These are phyloP conservation scores for Discoglossus pictus DNA, from an alignment of 2,797 vertebrate species.

Conservation along the genomic window DNA sequence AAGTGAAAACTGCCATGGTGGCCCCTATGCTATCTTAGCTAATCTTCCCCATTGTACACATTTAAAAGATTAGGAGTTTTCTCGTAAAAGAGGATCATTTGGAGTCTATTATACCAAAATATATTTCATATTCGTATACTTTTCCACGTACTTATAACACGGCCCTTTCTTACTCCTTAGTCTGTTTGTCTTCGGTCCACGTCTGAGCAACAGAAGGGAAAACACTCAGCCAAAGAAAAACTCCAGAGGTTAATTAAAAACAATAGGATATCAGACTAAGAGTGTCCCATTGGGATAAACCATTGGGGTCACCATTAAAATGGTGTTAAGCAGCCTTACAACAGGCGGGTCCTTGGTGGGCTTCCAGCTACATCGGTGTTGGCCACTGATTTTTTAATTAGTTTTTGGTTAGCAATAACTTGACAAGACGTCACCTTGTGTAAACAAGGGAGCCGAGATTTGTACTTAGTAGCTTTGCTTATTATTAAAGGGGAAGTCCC, in stretches of 20 bases:
- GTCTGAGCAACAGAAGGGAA: too few species aligned
- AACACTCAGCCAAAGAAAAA: conserved; percentile 55
- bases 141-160: too few species aligned
- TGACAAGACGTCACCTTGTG: conserved; percentile 40
- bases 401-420: conserved; percentile 57
- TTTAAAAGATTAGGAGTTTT: too few species aligned
- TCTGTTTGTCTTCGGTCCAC: too few species aligned
- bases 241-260: conserved; percentile 64
- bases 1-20: too few species aligned
- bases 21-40: too few species aligned
- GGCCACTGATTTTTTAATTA: conserved; percentile 56
- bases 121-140: too few species aligned
- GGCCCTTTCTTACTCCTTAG: too few species aligned
- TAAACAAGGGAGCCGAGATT: conserved; percentile 31
- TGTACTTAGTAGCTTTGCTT: conserved; percentile 21
- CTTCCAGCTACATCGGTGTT: conserved; percentile 48
- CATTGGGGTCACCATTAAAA: conserved; percentile 46
- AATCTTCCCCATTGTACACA: too few species aligned
- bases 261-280: conserved; percentile 52
- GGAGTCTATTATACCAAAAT: too few species aligned
- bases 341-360: conserved; percentile 34
- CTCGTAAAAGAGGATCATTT: too few species aligned
- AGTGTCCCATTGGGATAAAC: neutral
- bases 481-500: conserved; percentile 22
- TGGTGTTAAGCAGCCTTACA: conserved; percentile 32